Conservation (phyloP, 2,113 vertebrate species). For the Edolisoma coerulescens region DNA sequence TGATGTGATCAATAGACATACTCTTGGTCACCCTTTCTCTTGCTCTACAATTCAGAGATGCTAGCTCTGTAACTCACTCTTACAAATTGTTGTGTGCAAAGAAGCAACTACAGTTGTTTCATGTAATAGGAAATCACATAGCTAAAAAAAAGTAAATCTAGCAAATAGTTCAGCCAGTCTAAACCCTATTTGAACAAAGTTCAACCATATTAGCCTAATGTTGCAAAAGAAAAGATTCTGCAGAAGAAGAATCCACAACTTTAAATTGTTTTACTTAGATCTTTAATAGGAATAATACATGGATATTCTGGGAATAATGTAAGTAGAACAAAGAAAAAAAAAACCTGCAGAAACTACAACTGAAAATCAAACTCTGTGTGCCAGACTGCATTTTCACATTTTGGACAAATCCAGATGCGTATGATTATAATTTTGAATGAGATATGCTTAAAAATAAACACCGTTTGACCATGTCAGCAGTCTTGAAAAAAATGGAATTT, state of each 20-base stretch:
- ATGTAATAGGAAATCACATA: not conserved
- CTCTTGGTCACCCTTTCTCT: not conserved
- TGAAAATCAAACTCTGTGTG: constrained; percentile 6
- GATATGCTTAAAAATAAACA: not conserved
- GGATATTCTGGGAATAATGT: not conserved
- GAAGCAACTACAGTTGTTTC: not conserved
- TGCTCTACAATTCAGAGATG: not conserved
- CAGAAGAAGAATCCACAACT: not conserved
- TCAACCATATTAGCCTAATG: not conserved
- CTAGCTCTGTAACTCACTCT: not conserved
- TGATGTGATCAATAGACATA: not conserved
- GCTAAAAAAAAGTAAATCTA: not conserved
- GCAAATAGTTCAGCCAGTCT: not conserved
- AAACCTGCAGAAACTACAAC: not conserved
- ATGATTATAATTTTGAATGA: constrained; percentile 26
- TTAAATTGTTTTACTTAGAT: not conserved
- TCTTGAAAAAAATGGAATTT: not conserved
- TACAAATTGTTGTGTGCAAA: not conserved
- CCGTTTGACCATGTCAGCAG: not conserved
- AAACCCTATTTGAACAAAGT: not conserved
- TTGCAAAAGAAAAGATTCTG: not conserved
- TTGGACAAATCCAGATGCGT: constrained; percentile 8
- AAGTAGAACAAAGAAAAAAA: not conserved
- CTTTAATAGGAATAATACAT: not conserved
- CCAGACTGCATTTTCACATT: not conserved